Base-by-base conservation (phyloP, 2,888 invertebrate species). In the Apeira syringaria region DNA sequence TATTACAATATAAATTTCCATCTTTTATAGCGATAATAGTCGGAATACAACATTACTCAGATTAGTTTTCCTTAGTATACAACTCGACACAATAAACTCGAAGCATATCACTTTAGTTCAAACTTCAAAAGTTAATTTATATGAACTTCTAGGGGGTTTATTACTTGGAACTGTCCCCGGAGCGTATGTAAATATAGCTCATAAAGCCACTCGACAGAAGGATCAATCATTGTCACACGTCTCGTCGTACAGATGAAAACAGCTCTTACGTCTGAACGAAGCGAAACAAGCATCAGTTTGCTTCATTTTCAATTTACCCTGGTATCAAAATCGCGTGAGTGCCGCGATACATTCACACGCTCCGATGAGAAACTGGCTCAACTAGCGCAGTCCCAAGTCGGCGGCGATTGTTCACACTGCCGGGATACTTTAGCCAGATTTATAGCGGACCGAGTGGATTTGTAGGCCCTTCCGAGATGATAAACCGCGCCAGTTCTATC, bases 391-490 rank as follows among this genome's bases (percentile, higher is more conserved):
- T 54, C 59, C 51, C 54, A 47, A 30, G 20, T 20, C 7, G 2
- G 4, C 24, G 24, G 5, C 39, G 42, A 56, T 42, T 25, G 27
- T 32, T 24, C 15, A 34, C 53, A 36, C 53, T 54, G 64, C 9
- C 37, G 47, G 51, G 29, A 43, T 47, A 51, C 39, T 56, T 47
- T 50, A 47, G 40, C 44, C 54, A 64, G 65, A 70, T 70, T 70
- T 70, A 70, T 70, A 39, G 50, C 54, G 40, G 39, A 43, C 56
- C 56, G 40, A 45, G 62, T 54, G 54, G 63, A 69, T 69, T 70
- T 69, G 69, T 63, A 61, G 68, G 56, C 50, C 53, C 53, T 50
- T 50, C 52, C 51, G 53, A 64, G 59, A 71, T 70, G 69, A 70
- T 69, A 71, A 62, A 70, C 54, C 32, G 56, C 50, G 50, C 50